A percentile compares a stretch with the other conserved stretches of the same genome.
phyloP scores from a whole-genome alignment of 2,888 invertebrate species.

The Alloscopus bannaensis region DNA sequence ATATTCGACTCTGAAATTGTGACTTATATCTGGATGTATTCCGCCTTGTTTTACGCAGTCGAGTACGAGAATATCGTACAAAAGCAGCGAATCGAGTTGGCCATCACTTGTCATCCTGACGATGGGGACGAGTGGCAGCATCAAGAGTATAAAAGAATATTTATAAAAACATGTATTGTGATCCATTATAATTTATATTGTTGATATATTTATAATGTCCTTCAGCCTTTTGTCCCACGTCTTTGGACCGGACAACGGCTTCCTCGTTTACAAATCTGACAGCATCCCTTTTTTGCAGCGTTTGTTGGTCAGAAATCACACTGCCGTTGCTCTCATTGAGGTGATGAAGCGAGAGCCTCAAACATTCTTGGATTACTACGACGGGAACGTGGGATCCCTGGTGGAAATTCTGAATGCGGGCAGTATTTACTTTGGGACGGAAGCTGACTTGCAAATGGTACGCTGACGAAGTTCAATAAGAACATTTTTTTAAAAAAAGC shows the following conservation, averaged over 20 bases:
- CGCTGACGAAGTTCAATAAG: background rate
- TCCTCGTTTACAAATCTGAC: background rate
- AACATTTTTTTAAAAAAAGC: background rate
- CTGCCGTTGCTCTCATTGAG: background rate
- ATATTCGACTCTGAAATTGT: conserved; percentile 32
- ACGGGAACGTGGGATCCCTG: background rate
- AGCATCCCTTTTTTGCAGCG: conserved; percentile 6
- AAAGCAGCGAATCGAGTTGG: conserved; percentile 12
- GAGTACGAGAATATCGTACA: background rate
- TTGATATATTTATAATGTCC: no score
- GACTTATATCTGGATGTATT: conserved; percentile 2
- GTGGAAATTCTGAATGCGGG: conserved; percentile 8
- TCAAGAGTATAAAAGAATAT: background rate
- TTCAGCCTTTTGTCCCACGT: background rate
- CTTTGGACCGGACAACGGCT: background rate
- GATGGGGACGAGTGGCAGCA: background rate
- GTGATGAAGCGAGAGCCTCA: background rate
- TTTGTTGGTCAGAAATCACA: background rate
- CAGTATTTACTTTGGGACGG: background rate
- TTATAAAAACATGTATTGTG: no score
- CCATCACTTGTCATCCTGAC: background rate
- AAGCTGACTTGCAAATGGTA: background rate
- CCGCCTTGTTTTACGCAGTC: background rate
- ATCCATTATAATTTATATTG: no score
- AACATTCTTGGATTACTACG: background rate